Conservation (phyloP, 64 coral and sea anemone species). For the Actinia tenebrosa region DNA sequence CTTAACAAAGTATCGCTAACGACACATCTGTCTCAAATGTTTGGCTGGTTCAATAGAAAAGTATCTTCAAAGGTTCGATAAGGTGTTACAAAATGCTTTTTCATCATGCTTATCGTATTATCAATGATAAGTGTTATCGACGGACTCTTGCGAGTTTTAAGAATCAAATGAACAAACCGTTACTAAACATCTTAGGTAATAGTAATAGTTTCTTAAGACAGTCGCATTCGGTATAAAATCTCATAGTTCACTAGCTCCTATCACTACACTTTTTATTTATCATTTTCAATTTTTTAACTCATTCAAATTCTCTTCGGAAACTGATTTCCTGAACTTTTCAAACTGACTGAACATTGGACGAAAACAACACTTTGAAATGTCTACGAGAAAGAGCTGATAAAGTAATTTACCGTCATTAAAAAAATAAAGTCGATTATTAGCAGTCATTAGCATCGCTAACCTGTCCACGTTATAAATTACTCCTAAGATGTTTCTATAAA, state of each 20-base stretch:
- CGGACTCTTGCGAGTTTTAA: not conserved
- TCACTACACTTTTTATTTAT: not conserved
- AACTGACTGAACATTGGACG: not conserved
- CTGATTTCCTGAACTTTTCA: not conserved
- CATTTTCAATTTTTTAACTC: not conserved
- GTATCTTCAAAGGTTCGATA: not conserved
- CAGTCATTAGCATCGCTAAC: not conserved
- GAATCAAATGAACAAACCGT: not conserved
- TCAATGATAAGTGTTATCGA: not conserved
- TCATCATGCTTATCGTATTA: not conserved
- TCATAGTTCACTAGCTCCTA: not conserved
- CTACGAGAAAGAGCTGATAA: not conserved
- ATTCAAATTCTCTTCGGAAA: not conserved
- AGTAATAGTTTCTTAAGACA: too few relatives aligned
- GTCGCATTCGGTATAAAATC: not conserved
- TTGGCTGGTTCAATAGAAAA: not conserved
- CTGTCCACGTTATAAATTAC: not conserved
- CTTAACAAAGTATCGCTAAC: not conserved
- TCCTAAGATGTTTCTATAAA: not conserved
- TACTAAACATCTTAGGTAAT: too few relatives aligned
- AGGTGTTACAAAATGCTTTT: not conserved
- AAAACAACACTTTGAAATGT: not conserved
- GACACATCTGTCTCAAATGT: slow-evolving; percentile 8
- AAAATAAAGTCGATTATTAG: not conserved
- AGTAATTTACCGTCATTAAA: slow-evolving; percentile 10